phyloP scores from a whole-genome alignment of 2,113 vertebrate species.

The Dendropsophus ebraccatus region DNA sequence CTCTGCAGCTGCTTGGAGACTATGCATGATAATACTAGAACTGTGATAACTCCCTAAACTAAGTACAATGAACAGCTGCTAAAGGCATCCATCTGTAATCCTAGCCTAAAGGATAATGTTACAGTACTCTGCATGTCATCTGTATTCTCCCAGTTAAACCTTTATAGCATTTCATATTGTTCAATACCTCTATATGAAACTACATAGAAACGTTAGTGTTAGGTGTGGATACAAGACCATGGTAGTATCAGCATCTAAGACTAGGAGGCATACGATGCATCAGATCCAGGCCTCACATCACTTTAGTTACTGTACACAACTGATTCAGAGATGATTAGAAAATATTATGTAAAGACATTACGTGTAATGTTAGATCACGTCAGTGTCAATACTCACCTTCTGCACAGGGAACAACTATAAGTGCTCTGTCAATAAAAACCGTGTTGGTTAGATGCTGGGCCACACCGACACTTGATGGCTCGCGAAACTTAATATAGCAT shows the following conservation, averaged over 20 bases:
- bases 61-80: not conserved
- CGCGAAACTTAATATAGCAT: constrained; percentile 97
- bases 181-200: not conserved
- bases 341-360: not conserved
- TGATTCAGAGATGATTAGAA: not conserved
- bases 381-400: constrained; percentile 90
- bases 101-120: not conserved
- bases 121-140: not conserved
- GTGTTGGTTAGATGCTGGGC: constrained; percentile 98
- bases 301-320: not conserved
- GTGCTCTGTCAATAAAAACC: constrained; percentile 99
- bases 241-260: not conserved
- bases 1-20: not conserved
- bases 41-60: not conserved
- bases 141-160: not conserved
- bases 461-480: constrained; percentile 95
- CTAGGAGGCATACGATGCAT: too few species aligned
- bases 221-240: not conserved
- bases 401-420: constrained; percentile 97
- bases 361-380: constrained; percentile 65
- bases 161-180: not conserved
- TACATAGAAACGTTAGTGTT: not conserved
- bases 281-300: not conserved
- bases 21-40: not conserved
- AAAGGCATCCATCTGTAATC: not conserved